Base-by-base conservation (phyloP, 2,113 vertebrate species). In the Periophthalmodon schlosseri region DNA sequence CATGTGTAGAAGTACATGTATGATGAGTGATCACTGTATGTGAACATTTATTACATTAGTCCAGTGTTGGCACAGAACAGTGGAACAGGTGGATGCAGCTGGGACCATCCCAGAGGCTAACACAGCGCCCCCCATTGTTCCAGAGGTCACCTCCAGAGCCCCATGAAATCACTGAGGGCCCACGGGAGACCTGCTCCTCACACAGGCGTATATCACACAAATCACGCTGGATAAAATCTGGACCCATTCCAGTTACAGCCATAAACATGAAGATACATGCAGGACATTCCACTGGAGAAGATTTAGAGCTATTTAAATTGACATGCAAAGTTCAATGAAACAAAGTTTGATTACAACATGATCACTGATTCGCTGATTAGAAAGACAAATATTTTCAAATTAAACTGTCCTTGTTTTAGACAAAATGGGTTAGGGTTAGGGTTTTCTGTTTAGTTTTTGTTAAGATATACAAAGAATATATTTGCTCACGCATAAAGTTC, bases 121-220 rank as follows among this genome's bases (percentile, higher is more conserved):
- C 72, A 88, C 81, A 86, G 75, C 80, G 72, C 61, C 77, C 70
- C 57, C 79, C 81, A 28, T 88, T 87, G 79, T 84, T 87, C 79
- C 46, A 2, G 67, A 52, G 75, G 81, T 85, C 76, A 76, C 15
- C 4, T 5, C 64, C 69, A 80, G 76, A 89, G 88, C 86, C 67
- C 83, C 85, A 84, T 81, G 84, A 87, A 90, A 90, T 90, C 72
- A 77, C 73, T 66, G 73, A 69, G 69, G 81, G 72, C 86, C 81
- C 77, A 69, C 54, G 54, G 69, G 78, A 76, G 78, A 79, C 82
- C 49, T 23, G 50, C 24, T 80, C 85, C 84, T 21, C 52, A n/a
- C 52, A 56, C 52, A 56, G 50, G 14, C 18, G 7, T 20, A 54
- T n/a, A 6, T 67, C 14, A 34, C 34, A 69, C 70, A 73, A 68